Percentiles rank a stretch among this genome's conserved stretches.
phyloP scores from a whole-genome alignment of 2,888 invertebrate genomes.

The Athrips mouffetella region DNA sequence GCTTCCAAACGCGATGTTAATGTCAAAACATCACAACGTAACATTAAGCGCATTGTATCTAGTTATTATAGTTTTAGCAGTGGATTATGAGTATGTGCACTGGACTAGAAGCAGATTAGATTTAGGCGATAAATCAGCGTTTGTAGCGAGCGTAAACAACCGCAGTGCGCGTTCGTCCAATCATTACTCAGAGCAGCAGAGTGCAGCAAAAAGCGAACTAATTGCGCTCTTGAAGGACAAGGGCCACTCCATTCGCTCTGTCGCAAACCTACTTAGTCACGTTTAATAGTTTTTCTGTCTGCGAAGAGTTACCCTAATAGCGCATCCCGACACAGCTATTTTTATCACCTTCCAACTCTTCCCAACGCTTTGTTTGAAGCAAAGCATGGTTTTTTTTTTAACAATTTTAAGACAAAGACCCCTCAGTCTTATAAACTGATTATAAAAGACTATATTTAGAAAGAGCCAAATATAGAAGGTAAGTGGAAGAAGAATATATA shows the following conservation, averaged over 20 bases:
- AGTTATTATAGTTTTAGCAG: slow-evolving; percentile 7
- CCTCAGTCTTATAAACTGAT: slow-evolving; percentile 26
- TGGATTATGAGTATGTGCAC: slow-evolving; percentile 27
- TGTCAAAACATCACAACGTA: neutral
- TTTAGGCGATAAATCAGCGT: slow-evolving; percentile 60
- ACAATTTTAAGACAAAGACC: no score
- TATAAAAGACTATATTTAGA: slow-evolving; percentile 34
- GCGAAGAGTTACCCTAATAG: slow-evolving; percentile 38
- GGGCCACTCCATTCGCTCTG: slow-evolving; percentile 59
- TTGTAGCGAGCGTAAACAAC: slow-evolving; percentile 66
- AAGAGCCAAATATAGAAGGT: slow-evolving; percentile 32
- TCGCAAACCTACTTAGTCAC: slow-evolving; percentile 72
- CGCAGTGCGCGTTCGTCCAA: slow-evolving; percentile 55
- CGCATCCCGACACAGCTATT: slow-evolving; percentile 28
- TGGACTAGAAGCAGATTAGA: slow-evolving; percentile 35
- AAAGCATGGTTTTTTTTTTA: neutral
- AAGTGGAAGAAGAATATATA: slow-evolving; percentile 34
- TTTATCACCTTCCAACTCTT: slow-evolving; percentile 32
- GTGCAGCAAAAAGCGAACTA: slow-evolving; percentile 72
- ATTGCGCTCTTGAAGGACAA: slow-evolving; percentile 74
- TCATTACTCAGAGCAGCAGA: slow-evolving; percentile 71
- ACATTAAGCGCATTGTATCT: neutral
- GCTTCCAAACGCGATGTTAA: neutral
- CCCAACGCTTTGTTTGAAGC: slow-evolving; percentile 34
- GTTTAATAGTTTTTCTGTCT: slow-evolving; percentile 67